Evolutionary conservation across 2,797 vertebrate genomes (phyloP).

Genomic region (Pogoniulus pusillus): DNA sequence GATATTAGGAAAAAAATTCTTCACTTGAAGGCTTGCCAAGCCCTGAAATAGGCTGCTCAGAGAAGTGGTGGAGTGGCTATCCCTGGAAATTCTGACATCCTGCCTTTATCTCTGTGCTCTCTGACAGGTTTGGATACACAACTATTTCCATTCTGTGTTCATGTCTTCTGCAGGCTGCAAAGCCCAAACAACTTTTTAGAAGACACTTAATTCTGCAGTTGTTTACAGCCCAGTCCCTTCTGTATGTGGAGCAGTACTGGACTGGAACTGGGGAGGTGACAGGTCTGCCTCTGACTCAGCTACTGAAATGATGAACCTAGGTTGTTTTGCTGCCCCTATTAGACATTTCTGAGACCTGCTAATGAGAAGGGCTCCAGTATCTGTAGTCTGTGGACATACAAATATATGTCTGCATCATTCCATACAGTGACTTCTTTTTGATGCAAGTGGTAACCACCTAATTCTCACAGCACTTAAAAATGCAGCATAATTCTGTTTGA

Average conservation of each 20-base stretch:
- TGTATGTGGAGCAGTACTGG: not conserved
- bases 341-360: not conserved
- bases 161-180: not conserved
- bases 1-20: no score
- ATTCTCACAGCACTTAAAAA: not conserved
- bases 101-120: not conserved
- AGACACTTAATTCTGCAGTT: not conserved
- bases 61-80: no score
- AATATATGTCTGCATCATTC: not conserved
- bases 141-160: not conserved
- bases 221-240: not conserved
- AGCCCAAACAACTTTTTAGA: not conserved
- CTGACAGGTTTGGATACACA: not conserved
- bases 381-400: not conserved
- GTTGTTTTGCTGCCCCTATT: not conserved
- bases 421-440: not conserved
- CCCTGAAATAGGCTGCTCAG: no score
- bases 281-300: not conserved
- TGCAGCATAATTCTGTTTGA: not conserved
- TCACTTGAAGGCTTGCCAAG: no score
- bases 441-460: not conserved
- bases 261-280: not conserved
- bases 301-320: not conserved
- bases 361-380: not conserved
- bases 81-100: not conserved